Conservation (phyloP, 2,113 vertebrate genomes). For the Leiothrix lutea region DNA sequence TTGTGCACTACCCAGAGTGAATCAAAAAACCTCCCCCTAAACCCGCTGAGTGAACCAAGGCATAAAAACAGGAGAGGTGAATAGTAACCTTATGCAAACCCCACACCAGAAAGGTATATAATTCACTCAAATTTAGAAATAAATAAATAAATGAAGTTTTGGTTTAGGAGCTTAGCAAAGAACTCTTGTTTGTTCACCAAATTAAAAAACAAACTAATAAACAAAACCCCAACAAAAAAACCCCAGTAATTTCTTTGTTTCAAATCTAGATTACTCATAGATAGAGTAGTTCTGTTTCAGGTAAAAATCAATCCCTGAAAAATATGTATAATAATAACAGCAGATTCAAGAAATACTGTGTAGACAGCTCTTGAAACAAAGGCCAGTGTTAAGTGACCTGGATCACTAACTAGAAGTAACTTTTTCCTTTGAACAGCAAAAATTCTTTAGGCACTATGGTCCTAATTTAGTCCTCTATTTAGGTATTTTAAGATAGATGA, state of each 20-base stretch:
- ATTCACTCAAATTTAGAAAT: background rate
- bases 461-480: background rate
- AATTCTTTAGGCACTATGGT: background rate
- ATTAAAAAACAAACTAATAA: background rate
- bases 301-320: background rate
- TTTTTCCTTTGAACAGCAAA: background rate
- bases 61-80: background rate
- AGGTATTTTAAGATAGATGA: background rate
- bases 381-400: background rate
- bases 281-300: background rate
- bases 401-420: background rate
- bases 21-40: background rate
- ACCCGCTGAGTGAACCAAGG: fast-evolving
- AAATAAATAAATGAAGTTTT: background rate
- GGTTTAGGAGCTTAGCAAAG: background rate
- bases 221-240: background rate
- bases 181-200: background rate
- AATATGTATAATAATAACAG: background rate
- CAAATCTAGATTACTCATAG: background rate
- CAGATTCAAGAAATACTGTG: background rate
- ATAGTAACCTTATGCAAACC: background rate
- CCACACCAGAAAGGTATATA: background rate
- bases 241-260: background rate
- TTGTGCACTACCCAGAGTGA: background rate
- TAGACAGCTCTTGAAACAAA: background rate